phyloP scores from a whole-genome alignment of 2,113 vertebrate species.

The Mesitornis unicolor region DNA sequence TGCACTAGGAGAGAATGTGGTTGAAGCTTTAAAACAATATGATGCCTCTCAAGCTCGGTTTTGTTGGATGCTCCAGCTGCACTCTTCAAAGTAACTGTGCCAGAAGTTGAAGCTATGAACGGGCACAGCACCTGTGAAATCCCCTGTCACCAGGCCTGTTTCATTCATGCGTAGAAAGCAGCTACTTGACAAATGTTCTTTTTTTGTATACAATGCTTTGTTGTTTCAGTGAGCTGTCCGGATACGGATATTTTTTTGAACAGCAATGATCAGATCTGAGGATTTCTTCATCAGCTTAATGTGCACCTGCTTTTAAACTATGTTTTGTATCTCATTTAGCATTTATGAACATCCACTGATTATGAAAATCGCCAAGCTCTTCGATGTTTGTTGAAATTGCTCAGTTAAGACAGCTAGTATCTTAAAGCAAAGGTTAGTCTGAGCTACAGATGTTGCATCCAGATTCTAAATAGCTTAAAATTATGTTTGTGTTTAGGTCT shows the following conservation, averaged over 20 bases:
- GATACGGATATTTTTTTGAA: neutral
- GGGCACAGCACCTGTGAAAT: neutral
- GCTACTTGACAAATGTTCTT: neutral
- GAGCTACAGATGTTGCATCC: neutral
- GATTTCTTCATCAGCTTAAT: neutral
- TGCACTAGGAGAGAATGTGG: neutral
- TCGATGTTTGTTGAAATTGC: neutral
- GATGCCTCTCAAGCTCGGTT: neutral
- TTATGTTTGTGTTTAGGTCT: neutral
- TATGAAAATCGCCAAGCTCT: neutral
- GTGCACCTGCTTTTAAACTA: neutral
- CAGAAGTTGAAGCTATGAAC: neutral
- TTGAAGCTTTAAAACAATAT: neutral
- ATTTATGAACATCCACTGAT: neutral
- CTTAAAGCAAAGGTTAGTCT: neutral
- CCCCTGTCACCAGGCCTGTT: neutral
- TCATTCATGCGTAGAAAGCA: neutral
- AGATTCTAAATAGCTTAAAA: neutral
- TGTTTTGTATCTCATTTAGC: neutral
- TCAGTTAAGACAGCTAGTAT: neutral
- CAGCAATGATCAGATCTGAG: neutral
- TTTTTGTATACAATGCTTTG: neutral
- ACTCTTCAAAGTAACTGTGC: neutral
- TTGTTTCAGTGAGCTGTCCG: conserved; percentile 24
- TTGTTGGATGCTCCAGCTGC: neutral